Conservation (phyloP, 2,113 vertebrate species). For the Rhombomys opimus region DNA sequence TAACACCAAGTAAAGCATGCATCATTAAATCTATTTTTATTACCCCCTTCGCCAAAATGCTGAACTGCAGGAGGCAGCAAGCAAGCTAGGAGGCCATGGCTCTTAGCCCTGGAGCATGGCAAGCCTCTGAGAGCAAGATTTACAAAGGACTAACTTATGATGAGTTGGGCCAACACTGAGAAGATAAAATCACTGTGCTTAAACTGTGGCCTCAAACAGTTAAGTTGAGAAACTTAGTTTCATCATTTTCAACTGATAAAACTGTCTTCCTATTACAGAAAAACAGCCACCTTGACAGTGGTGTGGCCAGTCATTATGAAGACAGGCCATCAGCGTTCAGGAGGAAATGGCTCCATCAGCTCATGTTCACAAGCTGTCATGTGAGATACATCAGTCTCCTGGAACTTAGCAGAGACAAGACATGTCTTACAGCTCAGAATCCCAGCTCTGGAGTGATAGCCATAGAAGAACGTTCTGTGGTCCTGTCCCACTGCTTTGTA, state of each 20-base stretch:
- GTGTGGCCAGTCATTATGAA: background rate
- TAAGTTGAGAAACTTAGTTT: background rate
- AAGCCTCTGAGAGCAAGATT: background rate
- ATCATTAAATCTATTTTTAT: background rate
- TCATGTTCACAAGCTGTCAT: background rate
- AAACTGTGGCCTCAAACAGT: background rate
- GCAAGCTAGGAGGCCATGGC: accelerated
- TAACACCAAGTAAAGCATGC: background rate
- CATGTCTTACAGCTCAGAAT: accelerated
- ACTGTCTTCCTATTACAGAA: background rate
- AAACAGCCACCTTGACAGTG: background rate
- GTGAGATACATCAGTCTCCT: accelerated
- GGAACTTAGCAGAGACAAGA: background rate
- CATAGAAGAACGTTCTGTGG: background rate
- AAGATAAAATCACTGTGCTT: background rate
- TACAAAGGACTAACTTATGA: background rate
- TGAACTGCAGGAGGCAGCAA: background rate
- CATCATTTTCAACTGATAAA: background rate
- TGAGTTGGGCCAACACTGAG: background rate
- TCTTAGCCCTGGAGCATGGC: background rate
- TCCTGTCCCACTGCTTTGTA: background rate
- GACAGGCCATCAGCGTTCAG: background rate
- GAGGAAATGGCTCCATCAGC: background rate
- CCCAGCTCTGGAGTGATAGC: accelerated
- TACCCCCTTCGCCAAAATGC: background rate